Evolutionary conservation across 1,140 invertebrate species (phyloP).

Genomic region (Phocides pigmalion): DNA sequence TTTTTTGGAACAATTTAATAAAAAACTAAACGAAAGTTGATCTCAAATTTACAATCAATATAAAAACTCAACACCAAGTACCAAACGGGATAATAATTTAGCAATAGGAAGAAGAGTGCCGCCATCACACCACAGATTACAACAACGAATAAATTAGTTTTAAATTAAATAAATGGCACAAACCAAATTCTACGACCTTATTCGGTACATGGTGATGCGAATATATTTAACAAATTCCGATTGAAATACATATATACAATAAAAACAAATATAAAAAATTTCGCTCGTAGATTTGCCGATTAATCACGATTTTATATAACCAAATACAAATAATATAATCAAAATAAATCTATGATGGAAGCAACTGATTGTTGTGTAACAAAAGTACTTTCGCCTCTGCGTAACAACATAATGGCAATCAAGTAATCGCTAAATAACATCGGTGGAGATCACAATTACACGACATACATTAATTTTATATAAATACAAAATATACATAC

Average conservation of each 20-base stretch:
- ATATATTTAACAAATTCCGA: slow-evolving; percentile 59
- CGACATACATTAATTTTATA: slow-evolving; percentile 75
- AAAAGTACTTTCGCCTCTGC: slow-evolving; percentile 64
- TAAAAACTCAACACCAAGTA: slow-evolving; percentile 74
- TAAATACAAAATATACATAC: slow-evolving; percentile 82
- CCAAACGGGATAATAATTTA: slow-evolving; percentile 72
- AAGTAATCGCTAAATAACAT: slow-evolving; percentile 82
- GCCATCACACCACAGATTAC: slow-evolving; percentile 53
- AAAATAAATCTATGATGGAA: slow-evolving; percentile 77
- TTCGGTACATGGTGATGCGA: slow-evolving; percentile 74
- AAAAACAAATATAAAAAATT: slow-evolving; percentile 69
- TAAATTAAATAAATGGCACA: slow-evolving; percentile 83
- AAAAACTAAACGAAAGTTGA: slow-evolving; percentile 56
- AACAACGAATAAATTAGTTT: slow-evolving; percentile 75
- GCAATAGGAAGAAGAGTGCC: slow-evolving; percentile 69
- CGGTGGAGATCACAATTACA: slow-evolving; percentile 83
- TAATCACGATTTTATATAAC: slow-evolving; percentile 68
- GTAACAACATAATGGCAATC: slow-evolving; percentile 79
- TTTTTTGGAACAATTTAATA: slow-evolving; percentile 61
- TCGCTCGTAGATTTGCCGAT: slow-evolving; percentile 59
- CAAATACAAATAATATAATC: slow-evolving; percentile 65
- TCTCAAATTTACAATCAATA: slow-evolving; percentile 60
- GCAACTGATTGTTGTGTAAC: slow-evolving; percentile 70
- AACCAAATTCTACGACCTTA: slow-evolving; percentile 73
- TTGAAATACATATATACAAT: slow-evolving; percentile 55